A percentile compares a stretch with the other conserved stretches of the same genome.
Evolutionary conservation across 2,113 vertebrate genomes (phyloP).

Genomic region (Dipodomys ordii): DNA sequence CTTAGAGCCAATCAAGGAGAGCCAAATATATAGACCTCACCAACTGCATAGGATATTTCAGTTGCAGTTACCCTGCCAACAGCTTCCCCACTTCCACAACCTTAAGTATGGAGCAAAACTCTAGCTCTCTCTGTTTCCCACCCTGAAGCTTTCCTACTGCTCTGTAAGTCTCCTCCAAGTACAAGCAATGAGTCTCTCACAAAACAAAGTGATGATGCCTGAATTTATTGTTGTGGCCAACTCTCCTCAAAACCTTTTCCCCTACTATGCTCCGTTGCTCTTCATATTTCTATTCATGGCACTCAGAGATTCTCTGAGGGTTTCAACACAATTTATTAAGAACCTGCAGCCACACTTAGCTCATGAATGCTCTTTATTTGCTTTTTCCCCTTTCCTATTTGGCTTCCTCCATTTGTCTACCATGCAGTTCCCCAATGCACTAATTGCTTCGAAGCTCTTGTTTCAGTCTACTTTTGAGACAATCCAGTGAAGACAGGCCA

Average conservation of each 20-base stretch:
- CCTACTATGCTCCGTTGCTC: neutral
- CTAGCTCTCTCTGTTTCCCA: neutral
- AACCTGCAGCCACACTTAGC: neutral
- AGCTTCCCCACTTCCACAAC: neutral
- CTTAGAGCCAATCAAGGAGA: neutral
- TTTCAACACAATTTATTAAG: neutral
- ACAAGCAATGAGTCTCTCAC: neutral
- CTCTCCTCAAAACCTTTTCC: neutral
- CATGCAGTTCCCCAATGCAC: neutral
- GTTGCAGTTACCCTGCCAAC: neutral
- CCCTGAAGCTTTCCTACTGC: neutral
- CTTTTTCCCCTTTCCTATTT: neutral
- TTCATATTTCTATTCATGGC: neutral
- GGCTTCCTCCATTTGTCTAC: neutral
- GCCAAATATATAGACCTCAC: neutral
- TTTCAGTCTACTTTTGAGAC: neutral
- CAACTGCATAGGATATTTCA: neutral
- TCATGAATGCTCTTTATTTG: neutral
- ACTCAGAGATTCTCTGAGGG: neutral
- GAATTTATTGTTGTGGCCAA: neutral
- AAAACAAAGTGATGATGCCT: neutral
- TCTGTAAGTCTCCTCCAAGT: neutral
- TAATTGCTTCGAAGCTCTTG: neutral
- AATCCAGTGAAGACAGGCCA: neutral
- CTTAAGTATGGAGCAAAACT: neutral